Percentiles rank a stretch among this genome's conserved stretches.
Evolutionary conservation across 2,888 invertebrate genomes (phyloP).

Genomic region (Oasisia sp.): DNA sequence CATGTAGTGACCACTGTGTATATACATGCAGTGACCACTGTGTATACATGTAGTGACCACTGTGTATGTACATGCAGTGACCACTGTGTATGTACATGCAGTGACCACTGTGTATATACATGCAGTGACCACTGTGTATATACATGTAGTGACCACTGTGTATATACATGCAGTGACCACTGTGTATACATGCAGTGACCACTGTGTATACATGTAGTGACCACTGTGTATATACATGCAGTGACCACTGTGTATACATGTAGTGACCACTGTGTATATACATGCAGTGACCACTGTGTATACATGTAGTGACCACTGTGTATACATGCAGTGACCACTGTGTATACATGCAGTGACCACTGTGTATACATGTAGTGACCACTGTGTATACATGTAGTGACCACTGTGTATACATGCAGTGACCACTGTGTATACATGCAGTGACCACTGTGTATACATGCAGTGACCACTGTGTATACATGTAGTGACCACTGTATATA

Average conservation of each 20-base stretch:
- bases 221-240: not conserved
- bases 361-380: too few species aligned
- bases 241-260: too few species aligned
- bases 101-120: not conserved
- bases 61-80: not conserved
- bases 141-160: not conserved
- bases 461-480: too few species aligned
- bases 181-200: too few species aligned
- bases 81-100: not conserved
- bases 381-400: not conserved
- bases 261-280: not conserved
- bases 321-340: too few species aligned
- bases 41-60: not conserved
- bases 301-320: not conserved
- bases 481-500: not conserved
- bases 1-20: not conserved
- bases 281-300: too few species aligned
- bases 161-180: not conserved
- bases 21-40: too few species aligned
- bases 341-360: not conserved
- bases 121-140: not conserved
- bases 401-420: not conserved
- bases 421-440: not conserved
- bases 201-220: not conserved
- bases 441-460: not conserved